These are phyloP conservation scores for Drosophila sordidula DNA, from an alignment of 2,888 invertebrate genomes.

Conservation along the genomic window DNA sequence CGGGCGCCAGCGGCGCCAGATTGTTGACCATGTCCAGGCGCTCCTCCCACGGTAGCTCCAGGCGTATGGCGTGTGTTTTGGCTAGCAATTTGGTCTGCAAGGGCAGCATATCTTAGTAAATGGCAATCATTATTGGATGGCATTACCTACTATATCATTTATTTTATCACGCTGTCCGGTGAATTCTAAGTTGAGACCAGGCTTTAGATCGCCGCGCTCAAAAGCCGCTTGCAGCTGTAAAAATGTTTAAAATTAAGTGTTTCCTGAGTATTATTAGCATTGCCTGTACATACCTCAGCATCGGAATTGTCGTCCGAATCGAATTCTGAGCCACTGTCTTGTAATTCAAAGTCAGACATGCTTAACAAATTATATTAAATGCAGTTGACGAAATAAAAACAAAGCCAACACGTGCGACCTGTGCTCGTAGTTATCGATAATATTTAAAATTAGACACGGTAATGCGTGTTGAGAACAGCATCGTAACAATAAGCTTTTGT, in stretches of 20 bases:
- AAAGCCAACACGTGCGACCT: conserved; percentile 68
- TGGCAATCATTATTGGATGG: fast-evolving
- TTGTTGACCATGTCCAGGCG: conserved; percentile 91
- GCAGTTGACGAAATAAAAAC: conserved; percentile 53
- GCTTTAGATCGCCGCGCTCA: conserved; percentile 92
- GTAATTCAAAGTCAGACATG: conserved; percentile 73
- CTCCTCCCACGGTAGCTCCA: conserved; percentile 94
- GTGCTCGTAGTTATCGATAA: conserved; percentile 37
- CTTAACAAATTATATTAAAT: conserved; percentile 25
- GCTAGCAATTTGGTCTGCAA: conserved; percentile 86
- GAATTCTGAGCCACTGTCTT: conserved; percentile 79
- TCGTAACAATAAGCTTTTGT: conserved; percentile 20
- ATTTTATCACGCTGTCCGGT: conserved; percentile 87
- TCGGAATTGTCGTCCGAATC: conserved; percentile 83
- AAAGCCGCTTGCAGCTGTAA: conserved; percentile 95
- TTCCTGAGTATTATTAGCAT: background rate
- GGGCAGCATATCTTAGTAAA: background rate
- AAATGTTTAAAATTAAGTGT: background rate
- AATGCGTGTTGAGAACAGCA: background rate
- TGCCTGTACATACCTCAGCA: conserved; percentile 76
- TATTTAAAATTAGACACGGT: conserved; percentile 25
- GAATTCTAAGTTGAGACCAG: conserved; percentile 91
- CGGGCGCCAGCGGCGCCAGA: conserved; percentile 93
- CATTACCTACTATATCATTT: conserved; percentile 90
- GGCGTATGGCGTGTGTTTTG: conserved; percentile 90